Evolutionary conservation across 2,888 invertebrate species (phyloP).

Genomic region (Phalera bucephala): DNA sequence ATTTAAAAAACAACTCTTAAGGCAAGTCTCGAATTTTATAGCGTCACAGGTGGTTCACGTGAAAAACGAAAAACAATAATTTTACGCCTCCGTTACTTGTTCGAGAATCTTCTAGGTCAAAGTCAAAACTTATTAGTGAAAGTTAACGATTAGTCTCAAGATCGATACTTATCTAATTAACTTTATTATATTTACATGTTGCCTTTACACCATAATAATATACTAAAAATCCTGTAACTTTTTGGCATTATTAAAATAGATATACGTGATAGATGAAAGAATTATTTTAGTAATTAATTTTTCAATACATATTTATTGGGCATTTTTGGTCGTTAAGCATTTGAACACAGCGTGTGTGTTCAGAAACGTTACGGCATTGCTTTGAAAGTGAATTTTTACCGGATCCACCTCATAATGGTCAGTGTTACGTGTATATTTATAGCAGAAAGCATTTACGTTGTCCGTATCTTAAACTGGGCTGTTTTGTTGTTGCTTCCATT

Average conservation of each 20-base stretch:
- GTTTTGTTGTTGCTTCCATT: slow-evolving; percentile 64
- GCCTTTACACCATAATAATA: slow-evolving; percentile 34
- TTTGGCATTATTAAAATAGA: slow-evolving; percentile 59
- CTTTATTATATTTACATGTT: slow-evolving; percentile 26
- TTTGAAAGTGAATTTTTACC: slow-evolving; percentile 42
- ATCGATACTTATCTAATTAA: slow-evolving; percentile 19
- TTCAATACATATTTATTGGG: slow-evolving; percentile 49
- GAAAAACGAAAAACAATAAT: too few relatives aligned
- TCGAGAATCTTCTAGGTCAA: too few relatives aligned
- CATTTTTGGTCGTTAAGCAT: slow-evolving; percentile 51
- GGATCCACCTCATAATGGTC: slow-evolving; percentile 73
- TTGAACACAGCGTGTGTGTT: slow-evolving; percentile 42
- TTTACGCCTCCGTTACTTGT: too few relatives aligned
- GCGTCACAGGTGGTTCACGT: too few relatives aligned
- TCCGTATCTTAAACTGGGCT: slow-evolving; percentile 49
- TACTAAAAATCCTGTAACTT: slow-evolving; percentile 39
- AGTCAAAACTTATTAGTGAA: too few relatives aligned
- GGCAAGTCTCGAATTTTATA: not conserved
- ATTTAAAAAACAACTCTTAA: not conserved
- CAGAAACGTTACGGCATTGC: slow-evolving; percentile 64
- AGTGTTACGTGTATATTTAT: slow-evolving; percentile 61
- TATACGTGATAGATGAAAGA: slow-evolving; percentile 39
- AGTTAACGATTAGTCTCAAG: slow-evolving; percentile 1
- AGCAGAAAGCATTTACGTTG: slow-evolving; percentile 71
- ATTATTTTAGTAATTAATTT: slow-evolving; percentile 48